Evolutionary conservation across 2,113 vertebrate species (phyloP).

Genomic region (Megalops atlanticus): DNA sequence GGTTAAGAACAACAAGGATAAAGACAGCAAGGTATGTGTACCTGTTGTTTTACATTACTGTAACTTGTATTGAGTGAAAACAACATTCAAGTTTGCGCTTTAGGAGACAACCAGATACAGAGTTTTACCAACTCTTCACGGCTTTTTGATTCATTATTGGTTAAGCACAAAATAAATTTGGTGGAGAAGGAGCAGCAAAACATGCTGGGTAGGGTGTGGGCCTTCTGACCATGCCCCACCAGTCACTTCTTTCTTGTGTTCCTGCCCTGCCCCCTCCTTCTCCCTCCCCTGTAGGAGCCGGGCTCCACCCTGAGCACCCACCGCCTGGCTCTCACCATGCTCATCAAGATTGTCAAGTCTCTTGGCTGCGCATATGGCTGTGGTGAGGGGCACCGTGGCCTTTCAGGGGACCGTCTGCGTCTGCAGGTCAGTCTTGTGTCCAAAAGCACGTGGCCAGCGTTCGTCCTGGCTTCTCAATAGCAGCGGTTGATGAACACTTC

Average conservation of each 20-base stretch:
- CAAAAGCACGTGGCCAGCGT: no score
- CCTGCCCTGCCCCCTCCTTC: no score
- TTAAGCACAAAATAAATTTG: no score
- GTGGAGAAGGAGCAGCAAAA: no score
- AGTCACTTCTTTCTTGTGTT: background rate
- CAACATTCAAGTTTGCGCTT: no score
- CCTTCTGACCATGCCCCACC: background rate
- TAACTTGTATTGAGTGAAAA: background rate
- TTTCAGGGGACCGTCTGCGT: conserved; percentile 95
- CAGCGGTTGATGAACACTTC: background rate
- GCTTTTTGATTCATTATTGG: no score
- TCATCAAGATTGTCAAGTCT: conserved; percentile 98
- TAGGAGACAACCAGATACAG: no score
- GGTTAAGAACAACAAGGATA: conserved; percentile 87
- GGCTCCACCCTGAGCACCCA: conserved; percentile 80
- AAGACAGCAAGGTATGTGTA: conserved; percentile 71
- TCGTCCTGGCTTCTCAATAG: no score
- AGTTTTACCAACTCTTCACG: no score
- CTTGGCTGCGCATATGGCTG: conserved; percentile 97
- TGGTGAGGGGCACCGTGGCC: conserved; percentile 95
- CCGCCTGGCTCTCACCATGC: conserved; percentile 92
- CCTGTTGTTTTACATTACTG: background rate
- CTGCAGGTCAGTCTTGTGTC: conserved; percentile 82
- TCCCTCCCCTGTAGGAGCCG: conserved; percentile 74
- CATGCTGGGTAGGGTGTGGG: no score